A percentile compares a stretch with the other conserved stretches of the same genome.
phyloP scores from a whole-genome alignment of 1,140 invertebrate species.

The Nomia melanderi region DNA sequence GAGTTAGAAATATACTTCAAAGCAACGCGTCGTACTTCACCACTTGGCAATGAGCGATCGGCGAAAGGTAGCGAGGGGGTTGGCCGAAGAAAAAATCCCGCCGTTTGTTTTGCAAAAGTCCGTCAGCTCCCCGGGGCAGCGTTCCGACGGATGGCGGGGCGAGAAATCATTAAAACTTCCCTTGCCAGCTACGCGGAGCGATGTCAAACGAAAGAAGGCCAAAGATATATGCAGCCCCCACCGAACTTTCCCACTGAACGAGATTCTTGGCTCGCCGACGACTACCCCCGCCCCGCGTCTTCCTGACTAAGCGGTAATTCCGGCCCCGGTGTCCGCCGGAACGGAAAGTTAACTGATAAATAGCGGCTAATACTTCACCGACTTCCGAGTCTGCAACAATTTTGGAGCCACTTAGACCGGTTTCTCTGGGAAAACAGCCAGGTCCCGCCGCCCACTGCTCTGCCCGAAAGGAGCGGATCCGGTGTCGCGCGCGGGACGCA shows the following conservation, averaged over 20 bases:
- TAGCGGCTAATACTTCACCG: constrained; percentile 65
- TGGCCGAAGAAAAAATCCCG: background rate
- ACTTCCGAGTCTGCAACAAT: constrained; percentile 46
- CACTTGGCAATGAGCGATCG: background rate
- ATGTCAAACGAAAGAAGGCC: constrained; percentile 38
- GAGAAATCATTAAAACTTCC: constrained; percentile 35
- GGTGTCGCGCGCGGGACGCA: constrained; percentile 8
- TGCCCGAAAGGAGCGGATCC: background rate
- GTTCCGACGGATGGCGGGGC: background rate
- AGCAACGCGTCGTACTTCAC: background rate
- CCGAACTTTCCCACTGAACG: constrained; percentile 4
- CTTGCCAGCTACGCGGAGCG: background rate
- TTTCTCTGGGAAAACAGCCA: constrained; percentile 4
- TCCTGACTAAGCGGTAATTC: constrained; percentile 51
- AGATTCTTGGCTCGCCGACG: background rate
- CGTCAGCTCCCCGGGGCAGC: background rate
- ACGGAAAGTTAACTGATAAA: constrained; percentile 71
- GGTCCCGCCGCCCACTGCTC: constrained; percentile 11
- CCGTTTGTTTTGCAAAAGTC: constrained; percentile 6
- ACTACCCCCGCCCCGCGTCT: background rate
- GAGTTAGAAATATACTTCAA: too few species aligned
- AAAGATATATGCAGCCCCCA: constrained; percentile 28
- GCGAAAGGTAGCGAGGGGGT: background rate
- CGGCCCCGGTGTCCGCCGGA: constrained; percentile 37
- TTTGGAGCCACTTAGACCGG: constrained; percentile 49